Base-by-base conservation (phyloP, 1,140 invertebrate genomes). In the Subanguina moxae region DNA sequence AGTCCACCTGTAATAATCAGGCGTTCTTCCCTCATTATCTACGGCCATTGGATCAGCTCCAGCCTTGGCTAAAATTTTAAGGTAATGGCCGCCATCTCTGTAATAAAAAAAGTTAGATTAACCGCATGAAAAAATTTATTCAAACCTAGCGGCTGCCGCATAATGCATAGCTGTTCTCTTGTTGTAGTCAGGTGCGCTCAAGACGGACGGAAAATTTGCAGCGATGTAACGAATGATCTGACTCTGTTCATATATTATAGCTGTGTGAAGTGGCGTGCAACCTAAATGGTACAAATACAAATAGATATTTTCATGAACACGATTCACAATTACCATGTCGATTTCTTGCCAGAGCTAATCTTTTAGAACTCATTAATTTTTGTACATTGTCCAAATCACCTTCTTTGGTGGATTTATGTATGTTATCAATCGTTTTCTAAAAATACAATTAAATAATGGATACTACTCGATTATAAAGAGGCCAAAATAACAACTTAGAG, bases 131-230 rank as follows among this genome's bases (percentile, higher is more conserved):
- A 38, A 38, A 5, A 38, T 38, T 3, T 3, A 38, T 3, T 91
- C 91, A 77, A 94, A 91, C 17, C 88, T 87, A 42, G 93, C 84
- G 1, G 89, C 89, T 11, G 90, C 90, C 1, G 91, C 90, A 83
- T 94, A 94, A 85, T 94, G 92, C 62, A 94, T 86, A n/a, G 92
- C 88, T 1, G 91, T 93, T 76, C 92, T 85, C 30, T 90, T 91
- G 83, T 91, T 88, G 73, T 81, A 79, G 57, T 82, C 80, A 28
- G 80, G 80, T 13, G 80, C 80, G 64, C 82, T 81, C 11, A 81
- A 57, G 48, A 81, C 80, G 13, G 68, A 65, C 1, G 79, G 69
- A 64, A 76, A 81, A 45, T 76, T 68, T 1, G 74, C 72, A 27
- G 80, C 80, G 64, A 81, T 79, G 63, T 76, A 81, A 21, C 80